These are phyloP conservation scores for Chionodraco myersi DNA, from an alignment of 2,113 vertebrate genomes.

Conservation along the genomic window DNA sequence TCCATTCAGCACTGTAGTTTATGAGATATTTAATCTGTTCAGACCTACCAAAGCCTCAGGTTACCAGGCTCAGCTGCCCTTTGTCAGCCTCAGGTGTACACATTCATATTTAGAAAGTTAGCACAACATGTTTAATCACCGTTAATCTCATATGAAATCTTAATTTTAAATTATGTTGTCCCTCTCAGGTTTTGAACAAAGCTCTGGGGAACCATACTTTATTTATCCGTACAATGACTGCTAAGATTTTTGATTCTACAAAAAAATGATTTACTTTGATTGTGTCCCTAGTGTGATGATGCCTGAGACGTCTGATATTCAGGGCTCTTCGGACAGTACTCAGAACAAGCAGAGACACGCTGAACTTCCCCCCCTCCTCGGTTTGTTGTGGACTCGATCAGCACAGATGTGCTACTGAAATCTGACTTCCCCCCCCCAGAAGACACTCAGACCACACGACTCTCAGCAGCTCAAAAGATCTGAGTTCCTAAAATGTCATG, in stretches of 20 bases:
- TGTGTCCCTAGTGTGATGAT: slow-evolving; percentile 34
- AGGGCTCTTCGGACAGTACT: slow-evolving; percentile 4
- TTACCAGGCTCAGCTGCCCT: too few species aligned
- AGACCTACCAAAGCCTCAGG: too few species aligned
- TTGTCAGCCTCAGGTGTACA: too few species aligned
- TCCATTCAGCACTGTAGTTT: too few species aligned
- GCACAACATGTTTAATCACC: too few species aligned
- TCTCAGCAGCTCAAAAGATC: slow-evolving; percentile 25
- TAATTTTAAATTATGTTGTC: not conserved
- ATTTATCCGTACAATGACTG: too few species aligned
- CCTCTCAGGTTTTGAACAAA: not conserved
- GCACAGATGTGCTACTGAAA: slow-evolving; percentile 73
- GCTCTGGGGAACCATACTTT: too few species aligned
- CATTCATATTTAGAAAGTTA: too few species aligned
- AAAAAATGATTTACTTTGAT: slow-evolving; percentile 3
- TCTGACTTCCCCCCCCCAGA: slow-evolving; percentile 37
- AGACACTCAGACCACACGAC: not conserved
- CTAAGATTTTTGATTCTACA: too few species aligned
- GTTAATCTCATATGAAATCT: too few species aligned
- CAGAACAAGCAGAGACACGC: slow-evolving; percentile 20
- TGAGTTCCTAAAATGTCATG: slow-evolving; percentile 11
- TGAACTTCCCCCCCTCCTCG: not conserved
- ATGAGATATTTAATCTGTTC: too few species aligned
- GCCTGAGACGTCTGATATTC: slow-evolving; percentile 5
- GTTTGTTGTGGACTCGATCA: not conserved